These are phyloP conservation scores for Cygnus olor DNA, from an alignment of 2,797 vertebrate species.

Conservation along the genomic window DNA sequence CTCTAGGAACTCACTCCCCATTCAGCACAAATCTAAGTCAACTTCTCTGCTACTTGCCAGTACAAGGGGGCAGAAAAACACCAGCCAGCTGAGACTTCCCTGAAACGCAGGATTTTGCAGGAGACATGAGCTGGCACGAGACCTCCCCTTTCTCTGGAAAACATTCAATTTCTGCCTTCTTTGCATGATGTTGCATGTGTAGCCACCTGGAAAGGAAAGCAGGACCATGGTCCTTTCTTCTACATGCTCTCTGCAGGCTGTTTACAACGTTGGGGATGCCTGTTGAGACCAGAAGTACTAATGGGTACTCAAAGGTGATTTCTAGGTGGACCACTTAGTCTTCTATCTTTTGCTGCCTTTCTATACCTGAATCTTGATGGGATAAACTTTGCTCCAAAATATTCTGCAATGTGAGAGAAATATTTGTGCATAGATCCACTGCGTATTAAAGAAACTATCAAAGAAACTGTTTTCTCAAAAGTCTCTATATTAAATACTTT, in stretches of 20 bases:
- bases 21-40: background rate
- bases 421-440: background rate
- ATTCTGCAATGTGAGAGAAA: background rate
- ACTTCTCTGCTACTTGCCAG: background rate
- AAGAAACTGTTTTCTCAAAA: background rate
- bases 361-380: background rate
- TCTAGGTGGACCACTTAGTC: background rate
- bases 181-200: accelerated
- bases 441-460: conserved; percentile 3
- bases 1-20: background rate
- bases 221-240: background rate
- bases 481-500: background rate
- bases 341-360: background rate
- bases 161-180: background rate
- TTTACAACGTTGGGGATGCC: background rate
- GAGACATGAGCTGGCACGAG: background rate
- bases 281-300: background rate
- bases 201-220: background rate
- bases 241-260: background rate
- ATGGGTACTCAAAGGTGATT: background rate
- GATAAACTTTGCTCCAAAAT: background rate
- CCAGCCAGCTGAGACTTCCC: background rate
- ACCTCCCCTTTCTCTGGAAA: background rate
- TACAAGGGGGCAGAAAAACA: background rate
- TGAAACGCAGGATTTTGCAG: background rate